A percentile compares a stretch with the other conserved stretches of the same genome.
Conservation (phyloP, 2,113 vertebrate species). For the Nesoenas mayeri region DNA sequence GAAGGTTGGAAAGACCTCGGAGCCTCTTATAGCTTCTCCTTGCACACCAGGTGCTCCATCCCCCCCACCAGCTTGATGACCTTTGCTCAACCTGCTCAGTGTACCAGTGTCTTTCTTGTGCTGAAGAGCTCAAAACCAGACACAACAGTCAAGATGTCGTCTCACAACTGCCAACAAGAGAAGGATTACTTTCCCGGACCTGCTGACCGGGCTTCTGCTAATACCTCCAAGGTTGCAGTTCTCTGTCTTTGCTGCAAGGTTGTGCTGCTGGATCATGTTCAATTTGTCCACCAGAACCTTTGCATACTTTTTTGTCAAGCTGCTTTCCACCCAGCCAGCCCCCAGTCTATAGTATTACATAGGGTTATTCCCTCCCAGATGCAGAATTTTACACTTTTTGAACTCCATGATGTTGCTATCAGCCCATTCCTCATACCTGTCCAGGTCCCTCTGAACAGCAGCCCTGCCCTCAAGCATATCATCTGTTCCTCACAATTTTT, state of each 20-base stretch:
- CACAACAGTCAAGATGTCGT: neutral
- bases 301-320: neutral
- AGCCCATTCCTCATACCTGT: slow-evolving; percentile 14
- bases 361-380: neutral
- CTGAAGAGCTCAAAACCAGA: neutral
- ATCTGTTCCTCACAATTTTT: slow-evolving; percentile 6
- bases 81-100: neutral
- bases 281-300: neutral
- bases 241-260: neutral
- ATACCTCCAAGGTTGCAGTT: neutral
- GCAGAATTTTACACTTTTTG: slow-evolving; percentile 21
- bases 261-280: neutral
- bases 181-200: neutral
- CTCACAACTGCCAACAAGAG: neutral
- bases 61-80: neutral
- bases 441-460: neutral
- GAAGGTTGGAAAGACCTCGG: neutral
- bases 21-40: neutral
- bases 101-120: neutral
- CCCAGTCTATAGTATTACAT: neutral
- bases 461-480: neutral
- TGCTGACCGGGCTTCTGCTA: neutral
- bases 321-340: neutral
- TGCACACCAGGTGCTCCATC: neutral
- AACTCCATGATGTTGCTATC: slow-evolving; percentile 6